A percentile compares a stretch with the other conserved stretches of the same genome.
Evolutionary conservation across 2,888 invertebrate genomes (phyloP).

Genomic region (Cotesia congregata): DNA sequence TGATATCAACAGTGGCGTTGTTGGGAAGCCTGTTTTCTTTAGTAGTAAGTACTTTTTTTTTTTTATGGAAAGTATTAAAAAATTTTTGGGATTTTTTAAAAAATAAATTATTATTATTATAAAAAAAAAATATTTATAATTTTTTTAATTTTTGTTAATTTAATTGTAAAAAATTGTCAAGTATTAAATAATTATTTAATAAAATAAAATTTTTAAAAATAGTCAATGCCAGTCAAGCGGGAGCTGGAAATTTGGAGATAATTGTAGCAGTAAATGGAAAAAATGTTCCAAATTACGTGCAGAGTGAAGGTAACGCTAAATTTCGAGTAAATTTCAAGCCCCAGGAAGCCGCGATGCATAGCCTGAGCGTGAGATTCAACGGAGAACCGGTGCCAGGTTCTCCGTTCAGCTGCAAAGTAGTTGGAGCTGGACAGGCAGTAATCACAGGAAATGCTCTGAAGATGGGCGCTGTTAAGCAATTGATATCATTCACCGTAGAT

Average conservation of each 20-base stretch:
- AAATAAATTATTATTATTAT: too few relatives aligned
- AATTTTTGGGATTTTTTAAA: too few relatives aligned
- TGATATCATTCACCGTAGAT: constrained; percentile 76
- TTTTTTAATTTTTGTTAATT: too few relatives aligned
- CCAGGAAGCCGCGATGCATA: constrained; percentile 92
- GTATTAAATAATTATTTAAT: too few relatives aligned
- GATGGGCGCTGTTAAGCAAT: constrained; percentile 78
- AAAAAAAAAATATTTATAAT: too few relatives aligned
- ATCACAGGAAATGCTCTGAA: constrained; percentile 80
- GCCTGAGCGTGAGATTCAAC: constrained; percentile 87
- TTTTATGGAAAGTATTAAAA: too few relatives aligned
- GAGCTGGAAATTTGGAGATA: constrained; percentile 97
- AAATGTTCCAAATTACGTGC: constrained; percentile 98
- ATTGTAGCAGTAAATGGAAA: constrained; percentile 96
- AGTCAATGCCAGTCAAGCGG: constrained; percentile 94
- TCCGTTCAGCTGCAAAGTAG: constrained; percentile 93
- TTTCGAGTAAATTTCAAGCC: constrained; percentile 97
- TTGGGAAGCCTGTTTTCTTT: constrained; percentile 94
- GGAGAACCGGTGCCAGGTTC: constrained; percentile 83
- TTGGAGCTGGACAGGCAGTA: constrained; percentile 76
- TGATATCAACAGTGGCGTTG: constrained; percentile 90
- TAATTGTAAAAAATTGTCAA: too few relatives aligned
- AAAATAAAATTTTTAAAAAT: constrained; percentile 70
- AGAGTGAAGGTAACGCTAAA: constrained; percentile 96
- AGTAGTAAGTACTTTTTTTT: constrained; percentile 78